Evolutionary conservation across 2,888 invertebrate species (phyloP).

Genomic region (Autographa pulchrina): DNA sequence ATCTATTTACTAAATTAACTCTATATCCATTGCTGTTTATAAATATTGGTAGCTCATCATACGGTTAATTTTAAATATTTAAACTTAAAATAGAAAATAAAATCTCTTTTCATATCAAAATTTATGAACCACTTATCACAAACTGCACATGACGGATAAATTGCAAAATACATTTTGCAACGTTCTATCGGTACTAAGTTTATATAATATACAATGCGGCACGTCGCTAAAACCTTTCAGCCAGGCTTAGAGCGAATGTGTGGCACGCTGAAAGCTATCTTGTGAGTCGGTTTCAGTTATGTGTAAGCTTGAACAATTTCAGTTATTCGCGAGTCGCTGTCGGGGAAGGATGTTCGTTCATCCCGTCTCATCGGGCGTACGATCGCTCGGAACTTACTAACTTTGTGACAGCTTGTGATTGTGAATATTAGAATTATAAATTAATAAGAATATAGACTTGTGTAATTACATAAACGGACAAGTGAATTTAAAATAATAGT

Average conservation of each 20-base stretch:
- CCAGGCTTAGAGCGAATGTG: conserved; percentile 32
- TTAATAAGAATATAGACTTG: conserved; percentile 21
- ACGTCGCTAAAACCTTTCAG: conserved; percentile 47
- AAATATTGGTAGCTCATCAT: neutral
- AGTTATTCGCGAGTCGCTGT: conserved; percentile 74
- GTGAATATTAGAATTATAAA: conserved; percentile 48
- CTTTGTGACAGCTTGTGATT: conserved; percentile 62
- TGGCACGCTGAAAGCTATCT: conserved; percentile 54
- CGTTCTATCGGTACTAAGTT: neutral
- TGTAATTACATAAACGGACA: conserved; percentile 10
- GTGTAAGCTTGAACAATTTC: conserved; percentile 70
- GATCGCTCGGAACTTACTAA: conserved; percentile 66
- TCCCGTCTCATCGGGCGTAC: conserved; percentile 37
- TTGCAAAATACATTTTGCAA: no score
- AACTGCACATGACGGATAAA: neutral
- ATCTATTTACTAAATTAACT: neutral
- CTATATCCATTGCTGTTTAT: neutral
- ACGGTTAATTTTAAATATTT: neutral
- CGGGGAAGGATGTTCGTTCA: conserved; percentile 70
- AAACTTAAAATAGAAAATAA: neutral
- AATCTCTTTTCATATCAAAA: neutral
- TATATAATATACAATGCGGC: neutral
- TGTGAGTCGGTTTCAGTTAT: conserved; percentile 54
- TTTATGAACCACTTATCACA: neutral
- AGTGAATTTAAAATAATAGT: neutral